A percentile compares a stretch with the other conserved stretches of the same genome.
These are phyloP conservation scores for Drosophila pseudotakahashii DNA, from an alignment of 2,888 invertebrate species.

Conservation along the genomic window DNA sequence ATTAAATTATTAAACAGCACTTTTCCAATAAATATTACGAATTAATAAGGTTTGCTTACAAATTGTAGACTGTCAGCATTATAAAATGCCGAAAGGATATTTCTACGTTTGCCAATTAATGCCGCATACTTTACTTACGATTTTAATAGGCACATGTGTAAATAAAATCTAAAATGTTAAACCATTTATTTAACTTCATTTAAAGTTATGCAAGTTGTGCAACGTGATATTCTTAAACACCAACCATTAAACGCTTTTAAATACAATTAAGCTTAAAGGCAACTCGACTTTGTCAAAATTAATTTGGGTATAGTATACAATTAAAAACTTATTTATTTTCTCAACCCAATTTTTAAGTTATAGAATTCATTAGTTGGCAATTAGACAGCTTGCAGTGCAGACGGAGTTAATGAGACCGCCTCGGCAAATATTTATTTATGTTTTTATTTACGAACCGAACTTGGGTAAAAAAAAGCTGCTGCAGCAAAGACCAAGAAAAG, in stretches of 20 bases:
- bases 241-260: too few relatives aligned
- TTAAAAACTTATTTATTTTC: too few relatives aligned
- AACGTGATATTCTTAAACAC: not conserved
- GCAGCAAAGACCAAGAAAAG: not conserved
- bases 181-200: not conserved
- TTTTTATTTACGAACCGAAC: constrained; percentile 14
- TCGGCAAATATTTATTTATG: constrained; percentile 36
- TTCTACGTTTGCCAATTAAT: not conserved
- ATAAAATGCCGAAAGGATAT: not conserved
- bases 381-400: constrained; percentile 36
- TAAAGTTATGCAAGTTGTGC: not conserved
- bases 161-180: not conserved
- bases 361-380: constrained; percentile 33
- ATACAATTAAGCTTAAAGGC: too few relatives aligned
- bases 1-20: not conserved
- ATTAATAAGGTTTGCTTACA: too few relatives aligned
- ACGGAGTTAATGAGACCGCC: constrained; percentile 30
- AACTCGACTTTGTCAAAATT: too few relatives aligned
- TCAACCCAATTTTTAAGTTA: not conserved
- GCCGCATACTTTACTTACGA: not conserved
- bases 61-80: too few relatives aligned
- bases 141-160: not conserved
- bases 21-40: too few relatives aligned
- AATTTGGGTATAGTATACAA: too few relatives aligned
- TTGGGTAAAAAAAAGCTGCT: not conserved